Percentiles rank a stretch among this genome's conserved stretches.
Evolutionary conservation across 2,113 vertebrate genomes (phyloP).

Genomic region (Cheilinus undulatus): DNA sequence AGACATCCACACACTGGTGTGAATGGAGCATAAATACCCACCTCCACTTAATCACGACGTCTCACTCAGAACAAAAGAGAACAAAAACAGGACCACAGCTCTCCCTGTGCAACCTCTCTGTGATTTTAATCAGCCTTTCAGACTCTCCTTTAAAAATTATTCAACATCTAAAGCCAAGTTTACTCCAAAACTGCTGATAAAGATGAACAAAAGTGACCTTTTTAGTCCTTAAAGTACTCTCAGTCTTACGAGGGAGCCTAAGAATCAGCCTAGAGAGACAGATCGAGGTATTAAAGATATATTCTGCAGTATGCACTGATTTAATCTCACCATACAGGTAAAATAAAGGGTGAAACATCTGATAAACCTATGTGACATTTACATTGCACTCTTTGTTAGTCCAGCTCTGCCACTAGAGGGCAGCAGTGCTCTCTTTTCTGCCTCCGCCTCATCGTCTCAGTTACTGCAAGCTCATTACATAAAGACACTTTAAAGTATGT

Average conservation of each 20-base stretch:
- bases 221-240: neutral
- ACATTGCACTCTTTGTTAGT: too few relatives aligned
- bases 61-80: conserved; percentile 5
- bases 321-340: neutral
- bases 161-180: neutral
- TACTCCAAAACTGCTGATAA: neutral
- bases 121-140: neutral
- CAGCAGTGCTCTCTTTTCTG: conserved; percentile 49
- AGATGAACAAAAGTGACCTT: neutral
- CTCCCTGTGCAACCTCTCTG: neutral
- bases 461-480: neutral
- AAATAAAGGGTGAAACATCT: neutral
- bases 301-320: neutral
- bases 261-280: neutral
- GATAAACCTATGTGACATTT: too few relatives aligned
- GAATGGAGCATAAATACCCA: conserved; percentile 39
- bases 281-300: neutral
- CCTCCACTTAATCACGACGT: conserved; percentile 43
- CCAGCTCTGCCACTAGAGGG: conserved; percentile 56
- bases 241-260: neutral
- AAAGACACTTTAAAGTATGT: neutral
- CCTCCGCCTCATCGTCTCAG: neutral
- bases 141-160: too few relatives aligned
- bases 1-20: conserved; percentile 11
- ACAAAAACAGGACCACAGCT: conserved; percentile 1